Percentiles rank a stretch among this genome's conserved stretches.
Evolutionary conservation across 2,113 vertebrate species (phyloP).

Genomic region (Rhombomys opimus): DNA sequence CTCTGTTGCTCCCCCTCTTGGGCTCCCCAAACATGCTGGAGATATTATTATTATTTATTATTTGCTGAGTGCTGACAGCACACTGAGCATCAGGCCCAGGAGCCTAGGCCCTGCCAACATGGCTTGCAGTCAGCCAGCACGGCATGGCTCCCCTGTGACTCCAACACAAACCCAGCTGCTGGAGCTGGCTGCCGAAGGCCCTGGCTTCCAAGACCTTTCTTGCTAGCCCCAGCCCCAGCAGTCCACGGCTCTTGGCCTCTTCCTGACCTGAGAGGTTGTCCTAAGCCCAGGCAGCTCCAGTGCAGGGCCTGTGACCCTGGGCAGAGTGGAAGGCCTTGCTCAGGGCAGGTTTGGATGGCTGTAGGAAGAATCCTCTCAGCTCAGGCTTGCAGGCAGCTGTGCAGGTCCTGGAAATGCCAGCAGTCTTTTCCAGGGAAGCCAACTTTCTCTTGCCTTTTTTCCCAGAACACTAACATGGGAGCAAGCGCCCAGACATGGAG

Average conservation of each 20-base stretch:
- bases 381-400: not conserved
- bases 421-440: not conserved
- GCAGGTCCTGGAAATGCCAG: not conserved
- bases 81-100: conserved; percentile 55
- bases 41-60: conserved; percentile 83
- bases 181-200: not conserved
- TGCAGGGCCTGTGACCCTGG: not conserved
- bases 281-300: not conserved
- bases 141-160: not conserved
- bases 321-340: fast-evolving
- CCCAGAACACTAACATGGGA: not conserved
- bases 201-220: not conserved
- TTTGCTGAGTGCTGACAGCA: conserved; percentile 81
- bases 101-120: conserved; percentile 62
- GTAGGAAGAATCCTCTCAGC: not conserved
- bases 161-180: not conserved
- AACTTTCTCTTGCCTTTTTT: not conserved
- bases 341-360: fast-evolving
- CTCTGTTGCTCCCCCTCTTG: not conserved
- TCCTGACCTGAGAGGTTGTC: too few relatives aligned
- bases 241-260: not conserved
- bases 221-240: not conserved
- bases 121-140: not conserved
- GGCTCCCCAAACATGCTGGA: conserved; percentile 68
- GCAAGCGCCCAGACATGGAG: not conserved